Conservation (phyloP, 2,888 invertebrate genomes). For the Charanyca ferruginea region DNA sequence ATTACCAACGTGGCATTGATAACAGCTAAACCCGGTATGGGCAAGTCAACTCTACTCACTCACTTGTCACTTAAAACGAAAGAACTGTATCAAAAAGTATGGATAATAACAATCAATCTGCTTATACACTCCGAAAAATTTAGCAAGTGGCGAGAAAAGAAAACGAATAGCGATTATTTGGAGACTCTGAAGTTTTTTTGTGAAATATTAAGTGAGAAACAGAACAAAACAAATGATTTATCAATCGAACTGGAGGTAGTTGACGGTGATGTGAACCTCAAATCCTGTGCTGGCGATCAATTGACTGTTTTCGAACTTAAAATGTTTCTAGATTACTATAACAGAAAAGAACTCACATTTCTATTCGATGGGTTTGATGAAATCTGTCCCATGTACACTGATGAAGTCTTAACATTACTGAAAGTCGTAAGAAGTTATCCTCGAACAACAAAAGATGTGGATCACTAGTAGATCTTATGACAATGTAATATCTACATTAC, state of each 20-base stretch:
- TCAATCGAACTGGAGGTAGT: conserved; percentile 7
- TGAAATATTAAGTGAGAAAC: conserved; percentile 6
- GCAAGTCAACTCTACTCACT: conserved; percentile 59
- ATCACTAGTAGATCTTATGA: conserved; percentile 60
- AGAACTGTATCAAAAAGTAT: conserved; percentile 30
- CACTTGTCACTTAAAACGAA: conserved; percentile 55
- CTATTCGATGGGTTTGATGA: conserved; percentile 63
- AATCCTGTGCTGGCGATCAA: conserved; percentile 17
- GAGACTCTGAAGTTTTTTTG: conserved; percentile 33
- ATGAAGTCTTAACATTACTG: conserved; percentile 33
- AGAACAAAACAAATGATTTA: background rate
- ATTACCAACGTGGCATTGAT: conserved; percentile 27
- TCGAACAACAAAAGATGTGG: conserved; percentile 39
- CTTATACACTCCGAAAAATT: conserved; percentile 35
- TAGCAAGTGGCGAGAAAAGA: conserved; percentile 30
- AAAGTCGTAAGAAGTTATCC: conserved; percentile 12
- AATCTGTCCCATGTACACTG: conserved; percentile 56
- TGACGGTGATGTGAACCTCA: conserved; percentile 5
- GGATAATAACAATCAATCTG: conserved; percentile 53
- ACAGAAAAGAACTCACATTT: conserved; percentile 44
- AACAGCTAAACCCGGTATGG: conserved; percentile 60
- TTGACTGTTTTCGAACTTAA: conserved; percentile 28
- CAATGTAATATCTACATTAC: conserved; percentile 22
- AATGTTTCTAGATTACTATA: conserved; percentile 48
- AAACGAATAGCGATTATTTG: conserved; percentile 18